A percentile compares a stretch with the other conserved stretches of the same genome.
Evolutionary conservation across 2,888 invertebrate species (phyloP).

Genomic region (Eristalis pertinax): DNA sequence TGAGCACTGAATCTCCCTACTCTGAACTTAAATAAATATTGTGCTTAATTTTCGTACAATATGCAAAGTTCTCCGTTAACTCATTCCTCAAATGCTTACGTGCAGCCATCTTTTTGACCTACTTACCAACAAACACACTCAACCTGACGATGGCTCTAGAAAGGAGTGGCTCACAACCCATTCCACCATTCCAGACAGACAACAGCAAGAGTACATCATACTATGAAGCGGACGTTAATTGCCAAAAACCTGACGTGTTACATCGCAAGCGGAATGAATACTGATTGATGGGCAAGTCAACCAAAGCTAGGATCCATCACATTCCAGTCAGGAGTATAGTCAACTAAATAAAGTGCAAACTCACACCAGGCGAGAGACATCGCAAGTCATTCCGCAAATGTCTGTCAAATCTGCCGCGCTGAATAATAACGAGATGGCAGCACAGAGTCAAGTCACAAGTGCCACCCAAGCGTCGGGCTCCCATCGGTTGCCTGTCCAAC

Average conservation of each 20-base stretch:
- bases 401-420: slow-evolving; percentile 61
- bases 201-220: not conserved
- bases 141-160: not conserved
- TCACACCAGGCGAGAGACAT: slow-evolving; percentile 7
- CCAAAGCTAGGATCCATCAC: not conserved
- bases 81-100: no score
- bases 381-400: slow-evolving; percentile 58
- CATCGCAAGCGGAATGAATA: slow-evolving; percentile 17
- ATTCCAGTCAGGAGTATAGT: not conserved
- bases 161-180: not conserved
- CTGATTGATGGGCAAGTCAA: slow-evolving; percentile 23
- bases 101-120: no score
- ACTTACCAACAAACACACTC: no score
- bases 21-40: no score
- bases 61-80: no score
- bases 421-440: slow-evolving; percentile 55
- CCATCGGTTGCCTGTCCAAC: slow-evolving; percentile 29
- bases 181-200: no score
- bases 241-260: slow-evolving; percentile 24
- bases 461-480: slow-evolving; percentile 9
- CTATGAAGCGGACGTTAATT: slow-evolving; percentile 20
- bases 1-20: no score
- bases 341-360: slow-evolving; percentile 60
- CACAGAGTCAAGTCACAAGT: slow-evolving; percentile 46
- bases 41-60: no score